Conservation (phyloP, 2,888 invertebrate species). For the Agrochola circellaris region DNA sequence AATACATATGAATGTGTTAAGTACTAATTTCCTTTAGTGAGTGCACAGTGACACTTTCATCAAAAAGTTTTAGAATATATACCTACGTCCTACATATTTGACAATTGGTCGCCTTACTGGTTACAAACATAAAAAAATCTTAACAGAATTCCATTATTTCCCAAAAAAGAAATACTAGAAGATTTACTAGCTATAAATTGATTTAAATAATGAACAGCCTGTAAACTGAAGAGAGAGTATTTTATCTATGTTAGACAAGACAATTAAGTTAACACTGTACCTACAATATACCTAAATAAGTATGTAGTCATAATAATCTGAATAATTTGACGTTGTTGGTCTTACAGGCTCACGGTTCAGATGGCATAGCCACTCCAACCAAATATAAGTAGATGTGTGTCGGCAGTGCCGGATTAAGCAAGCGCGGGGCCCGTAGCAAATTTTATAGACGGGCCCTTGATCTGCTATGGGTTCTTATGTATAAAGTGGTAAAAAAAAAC, state of each 20-base stretch:
- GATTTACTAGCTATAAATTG: not conserved
- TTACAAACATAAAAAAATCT: not conserved
- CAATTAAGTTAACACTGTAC: not conserved
- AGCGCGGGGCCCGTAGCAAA: no score
- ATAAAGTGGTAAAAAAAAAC: no score
- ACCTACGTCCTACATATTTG: not conserved
- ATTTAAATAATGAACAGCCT: not conserved
- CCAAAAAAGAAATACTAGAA: not conserved
- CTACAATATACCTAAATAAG: not conserved
- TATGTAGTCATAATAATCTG: not conserved
- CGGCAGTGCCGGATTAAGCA: no score
- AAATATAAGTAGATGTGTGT: not conserved
- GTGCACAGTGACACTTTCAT: not conserved
- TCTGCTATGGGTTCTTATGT: no score
- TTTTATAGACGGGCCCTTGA: no score
- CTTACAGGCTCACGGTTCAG: no score
- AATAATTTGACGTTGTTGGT: not conserved
- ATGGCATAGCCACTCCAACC: not conserved
- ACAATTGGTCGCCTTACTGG: not conserved
- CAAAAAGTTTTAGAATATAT: not conserved
- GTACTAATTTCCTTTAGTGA: not conserved
- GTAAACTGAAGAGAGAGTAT: not conserved
- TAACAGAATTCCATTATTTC: not conserved
- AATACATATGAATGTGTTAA: not conserved
- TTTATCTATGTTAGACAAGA: not conserved